Evolutionary conservation across 2,113 vertebrate species (phyloP), one percentile per base, ranked within the genome.

Genomic region (Bungarus multicinctus): DNA sequence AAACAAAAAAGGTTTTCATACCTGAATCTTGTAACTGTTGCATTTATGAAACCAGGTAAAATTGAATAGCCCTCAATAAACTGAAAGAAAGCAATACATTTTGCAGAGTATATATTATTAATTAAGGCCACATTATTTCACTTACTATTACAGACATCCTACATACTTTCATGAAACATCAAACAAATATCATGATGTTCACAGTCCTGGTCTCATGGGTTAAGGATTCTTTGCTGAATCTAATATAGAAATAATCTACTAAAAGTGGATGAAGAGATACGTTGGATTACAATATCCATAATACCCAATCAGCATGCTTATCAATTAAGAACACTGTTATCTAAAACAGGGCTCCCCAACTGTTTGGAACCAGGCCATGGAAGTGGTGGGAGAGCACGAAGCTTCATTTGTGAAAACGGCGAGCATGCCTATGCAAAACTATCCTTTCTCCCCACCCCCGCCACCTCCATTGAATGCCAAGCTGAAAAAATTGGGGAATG

Each of bases 11-110:
- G 1, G 4, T 93, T 90, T 95, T 86, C 97, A 96, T 96, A 98
- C 98, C 91, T 97, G 96, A 98, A 98, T 43, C 93, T 93, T 1
- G 43, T 97, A 85, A 98, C 96, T 30, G 92, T 94, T 95, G 96
- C 96, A 0, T 91, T 94, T 92, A 88, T 95, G 93, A 98, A 98
- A 92, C 97, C 97, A 88, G 97, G 96, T 91, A 98, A 95, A 93
- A 94, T 97, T 60, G 87, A 86, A 94, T 98, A 98, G 88, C 97
- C 94, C 10, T 87, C 92, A 52, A 55, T 34, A 94, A 98, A 98
- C 98, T 98, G 96, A 50, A 96, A 97, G 96, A 95, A 3, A 97
- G 94, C 92, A 96, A 52, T 54, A 23, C 10, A 8, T 7, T 1
- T 52, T 45, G n/a, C 30, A 69, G 0, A 92, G 55, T 95, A 16